Percentiles rank a stretch among this genome's conserved stretches.
These are phyloP conservation scores for Phorcus lineatus DNA, from an alignment of 2,888 invertebrate species.

Conservation along the genomic window DNA sequence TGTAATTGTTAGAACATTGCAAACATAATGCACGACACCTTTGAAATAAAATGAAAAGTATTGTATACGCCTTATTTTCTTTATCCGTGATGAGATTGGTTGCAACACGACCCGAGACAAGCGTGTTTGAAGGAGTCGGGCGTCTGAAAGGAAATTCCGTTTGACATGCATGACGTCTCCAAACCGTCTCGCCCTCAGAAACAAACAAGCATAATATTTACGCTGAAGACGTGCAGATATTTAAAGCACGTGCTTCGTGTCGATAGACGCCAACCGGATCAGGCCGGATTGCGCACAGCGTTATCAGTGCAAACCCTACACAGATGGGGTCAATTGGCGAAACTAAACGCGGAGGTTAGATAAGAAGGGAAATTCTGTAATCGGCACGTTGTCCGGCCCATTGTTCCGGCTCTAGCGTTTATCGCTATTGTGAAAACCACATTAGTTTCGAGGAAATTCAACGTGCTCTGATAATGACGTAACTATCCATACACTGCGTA, in stretches of 20 bases:
- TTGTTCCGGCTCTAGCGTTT: neutral
- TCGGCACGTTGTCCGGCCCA: neutral
- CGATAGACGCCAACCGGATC: neutral
- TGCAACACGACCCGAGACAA: too few species aligned
- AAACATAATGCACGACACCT: too few species aligned
- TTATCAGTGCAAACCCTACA: neutral
- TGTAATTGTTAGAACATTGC: too few species aligned
- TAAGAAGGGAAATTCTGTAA: neutral
- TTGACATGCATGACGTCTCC: neutral
- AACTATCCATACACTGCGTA: neutral
- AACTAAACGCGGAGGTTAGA: neutral
- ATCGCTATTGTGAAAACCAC: neutral
- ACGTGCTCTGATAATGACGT: neutral
- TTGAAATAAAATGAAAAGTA: too few species aligned
- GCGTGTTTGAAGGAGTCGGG: too few species aligned
- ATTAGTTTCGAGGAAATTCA: neutral
- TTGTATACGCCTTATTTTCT: too few species aligned
- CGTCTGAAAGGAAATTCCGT: too few species aligned
- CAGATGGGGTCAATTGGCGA: neutral
- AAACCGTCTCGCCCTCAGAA: neutral
- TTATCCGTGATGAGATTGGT: too few species aligned
- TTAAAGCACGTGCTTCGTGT: neutral
- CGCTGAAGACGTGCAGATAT: constrained; percentile 11
- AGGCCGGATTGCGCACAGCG: neutral
- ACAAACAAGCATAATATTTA: constrained; percentile 4